Evolutionary conservation across 2,888 invertebrate genomes (phyloP), one percentile per base, ranked within the genome.

Genomic region (Lutraria lutraria): DNA sequence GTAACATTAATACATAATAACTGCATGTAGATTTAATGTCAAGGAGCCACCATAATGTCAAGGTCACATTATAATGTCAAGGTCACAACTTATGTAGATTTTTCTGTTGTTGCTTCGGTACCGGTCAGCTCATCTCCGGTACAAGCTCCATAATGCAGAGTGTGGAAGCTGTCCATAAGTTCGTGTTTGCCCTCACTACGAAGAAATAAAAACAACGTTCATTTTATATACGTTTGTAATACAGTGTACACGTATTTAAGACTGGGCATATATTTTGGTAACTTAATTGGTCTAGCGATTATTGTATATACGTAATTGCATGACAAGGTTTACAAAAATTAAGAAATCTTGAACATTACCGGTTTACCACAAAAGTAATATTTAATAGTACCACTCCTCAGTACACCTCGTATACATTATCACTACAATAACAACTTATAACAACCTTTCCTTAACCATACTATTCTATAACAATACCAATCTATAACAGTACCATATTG

Each of bases 101-200:
- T 81, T 29, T 25, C 1, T 43, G 43, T 29, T 19, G 31, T 13
- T 25, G 34, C 25, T 19, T 79, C 79, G 19, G 54, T 63, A 15
- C 34, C 84, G 0, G 52, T 81, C 81, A 87, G 80, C 79, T 90
- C 90, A 31, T 86, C 54, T 12, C 88, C 90, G 21, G 86, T 90
- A 83, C 90, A 90, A 15, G 88, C 85, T 6, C 90, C 90, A 15
- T 68, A 68, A 34, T 90, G 90, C 0, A 89, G 85, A 21, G 85
- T 68, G 12, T 68, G 53, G 81, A 90, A 90, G 13, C 56, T 76
- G 8, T 87, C 90, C 25, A 43, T 2, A 4, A 83, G 87, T 52
- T 68, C 88, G 56, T 82, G 53, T 21, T 29, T 63, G 16, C 90
- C 90, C 60, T 90, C 79, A 60, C 90, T 90, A 86, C 13, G 83